Base-by-base conservation (phyloP, 2,113 vertebrate species). In the Natator depressus region DNA sequence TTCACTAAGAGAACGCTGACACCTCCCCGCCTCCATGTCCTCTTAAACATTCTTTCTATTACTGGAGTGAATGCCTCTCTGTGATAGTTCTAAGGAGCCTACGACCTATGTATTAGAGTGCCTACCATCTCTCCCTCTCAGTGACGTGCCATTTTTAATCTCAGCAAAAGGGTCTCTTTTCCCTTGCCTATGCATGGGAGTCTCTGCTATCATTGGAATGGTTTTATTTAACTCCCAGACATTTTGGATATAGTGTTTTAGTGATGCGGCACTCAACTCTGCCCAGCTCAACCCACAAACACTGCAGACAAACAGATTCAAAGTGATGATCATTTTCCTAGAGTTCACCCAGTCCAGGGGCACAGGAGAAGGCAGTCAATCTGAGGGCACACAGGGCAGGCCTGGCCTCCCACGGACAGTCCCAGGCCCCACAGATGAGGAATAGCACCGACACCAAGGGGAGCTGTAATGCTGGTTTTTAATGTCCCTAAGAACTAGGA, bases 401-500 rank as follows among this genome's bases (percentile, higher is more conserved):
- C 13, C 3, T 3, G 3, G 5, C 13, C 59, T 62, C 59, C 31
- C 14, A 31, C 5, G 2, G 7, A 35, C 29, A 65, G 62, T 7
- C 31, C 62, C 31, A 35, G 16, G 62, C 31, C 13, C 1, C 22
- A 7, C 55, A 84, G 83, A n/a, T 19, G 31, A 83, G 25, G 20
- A 88, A 62, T 29, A 10, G 27, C 84, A 51, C 19, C 25, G 29
- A 50, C 19, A 54, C 65, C 59, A 75, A 93, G 59, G 53, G 50
- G 84, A 27, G 8, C 95, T 86, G 89, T 94, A 88, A 95, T 96
- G 96, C 97, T 96, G 95, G 96, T 92, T 97, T 93, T 97, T 97
- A 97, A 97, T 97, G 97, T 97, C 81, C 95, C 97, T 96, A 94
- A 96, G 96, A 96, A 97, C 97, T 85, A 95, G 95, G 97, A 98